Conservation (phyloP, 2,113 vertebrate genomes). For the Campylorhamphus procurvoides region DNA sequence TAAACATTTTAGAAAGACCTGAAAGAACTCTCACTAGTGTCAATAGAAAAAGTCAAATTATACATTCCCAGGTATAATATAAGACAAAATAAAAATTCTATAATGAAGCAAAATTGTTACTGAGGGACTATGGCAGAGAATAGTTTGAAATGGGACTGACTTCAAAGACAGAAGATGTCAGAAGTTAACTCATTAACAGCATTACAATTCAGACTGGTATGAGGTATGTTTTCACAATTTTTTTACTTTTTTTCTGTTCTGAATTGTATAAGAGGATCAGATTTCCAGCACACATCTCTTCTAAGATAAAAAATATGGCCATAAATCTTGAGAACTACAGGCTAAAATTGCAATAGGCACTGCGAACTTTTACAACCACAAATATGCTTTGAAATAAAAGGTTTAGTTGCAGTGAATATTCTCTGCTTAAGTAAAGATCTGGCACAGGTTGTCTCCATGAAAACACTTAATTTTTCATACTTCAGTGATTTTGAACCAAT, state of each 20-base stretch:
- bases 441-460: background rate
- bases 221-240: background rate
- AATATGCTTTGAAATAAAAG: background rate
- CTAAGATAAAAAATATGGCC: background rate
- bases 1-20: background rate
- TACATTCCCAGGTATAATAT: background rate
- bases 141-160: background rate
- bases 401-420: background rate
- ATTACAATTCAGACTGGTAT: background rate
- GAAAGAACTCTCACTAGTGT: background rate
- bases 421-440: background rate
- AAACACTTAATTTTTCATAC: background rate
- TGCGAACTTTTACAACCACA: background rate
- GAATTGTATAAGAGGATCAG: conserved; percentile 12
- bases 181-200: background rate
- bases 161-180: background rate
- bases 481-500: background rate
- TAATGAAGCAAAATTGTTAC: background rate
- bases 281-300: background rate
- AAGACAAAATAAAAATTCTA: background rate
- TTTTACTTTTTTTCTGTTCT: background rate
- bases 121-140: background rate
- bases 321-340: background rate
- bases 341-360: background rate
- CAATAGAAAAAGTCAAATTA: background rate